Evolutionary conservation across 1,140 invertebrate genomes (phyloP).

Genomic region (Drosophila biarmipes): DNA sequence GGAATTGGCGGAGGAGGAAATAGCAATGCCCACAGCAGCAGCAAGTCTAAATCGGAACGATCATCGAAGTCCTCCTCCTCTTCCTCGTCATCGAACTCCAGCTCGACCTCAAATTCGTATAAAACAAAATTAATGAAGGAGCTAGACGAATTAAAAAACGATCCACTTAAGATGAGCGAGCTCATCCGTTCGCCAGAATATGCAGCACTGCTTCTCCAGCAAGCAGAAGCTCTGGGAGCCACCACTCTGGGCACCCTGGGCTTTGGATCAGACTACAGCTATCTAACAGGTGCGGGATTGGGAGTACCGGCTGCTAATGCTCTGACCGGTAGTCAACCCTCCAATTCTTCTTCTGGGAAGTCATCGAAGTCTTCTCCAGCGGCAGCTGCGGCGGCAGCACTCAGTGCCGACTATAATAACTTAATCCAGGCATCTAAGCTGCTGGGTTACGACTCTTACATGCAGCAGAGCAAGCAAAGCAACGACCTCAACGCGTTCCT

Average conservation of each 20-base stretch:
- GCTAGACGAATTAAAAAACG: conserved; percentile 81
- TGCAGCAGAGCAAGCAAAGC: conserved; percentile 76
- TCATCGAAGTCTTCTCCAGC: conserved; percentile 63
- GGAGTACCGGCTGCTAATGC: conserved; percentile 30
- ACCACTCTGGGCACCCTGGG: conserved; percentile 80
- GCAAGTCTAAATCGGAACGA: conserved; percentile 70
- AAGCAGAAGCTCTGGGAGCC: conserved; percentile 81
- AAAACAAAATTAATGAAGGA: conserved; percentile 84
- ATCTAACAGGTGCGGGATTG: conserved; percentile 62
- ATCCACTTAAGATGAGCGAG: conserved; percentile 83
- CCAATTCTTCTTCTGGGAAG: conserved; percentile 53
- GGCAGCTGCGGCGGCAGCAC: conserved; percentile 68
- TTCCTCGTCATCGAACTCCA: conserved; percentile 72
- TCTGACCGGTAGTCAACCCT: conserved; percentile 30
- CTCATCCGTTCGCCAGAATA: conserved; percentile 82
- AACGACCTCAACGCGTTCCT: conserved; percentile 78
- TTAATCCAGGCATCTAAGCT: conserved; percentile 79
- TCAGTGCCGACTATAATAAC: conserved; percentile 79
- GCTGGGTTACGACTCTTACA: conserved; percentile 80
- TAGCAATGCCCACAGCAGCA: conserved; percentile 39
- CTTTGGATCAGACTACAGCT: conserved; percentile 76
- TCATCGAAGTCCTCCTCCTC: conserved; percentile 73
- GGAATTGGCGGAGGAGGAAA: conserved; percentile 10
- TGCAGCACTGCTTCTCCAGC: conserved; percentile 76
- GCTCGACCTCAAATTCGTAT: conserved; percentile 75